Evolutionary conservation across 2,797 vertebrate genomes (phyloP).

Genomic region (Crypturellus tataupa): DNA sequence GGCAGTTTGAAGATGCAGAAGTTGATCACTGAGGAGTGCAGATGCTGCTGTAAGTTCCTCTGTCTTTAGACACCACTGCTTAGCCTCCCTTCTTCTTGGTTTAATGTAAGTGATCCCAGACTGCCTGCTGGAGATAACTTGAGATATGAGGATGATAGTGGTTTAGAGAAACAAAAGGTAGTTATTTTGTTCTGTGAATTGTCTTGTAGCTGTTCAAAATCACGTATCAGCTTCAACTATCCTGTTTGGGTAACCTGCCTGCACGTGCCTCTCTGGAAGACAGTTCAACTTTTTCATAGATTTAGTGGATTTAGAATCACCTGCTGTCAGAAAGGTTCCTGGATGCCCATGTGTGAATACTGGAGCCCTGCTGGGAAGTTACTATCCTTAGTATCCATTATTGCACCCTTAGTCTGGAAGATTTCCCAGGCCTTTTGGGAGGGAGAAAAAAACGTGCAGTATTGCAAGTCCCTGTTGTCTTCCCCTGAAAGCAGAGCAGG

Average conservation of each 20-base stretch:
- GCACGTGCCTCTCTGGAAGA: neutral
- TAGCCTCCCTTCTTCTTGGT: neutral
- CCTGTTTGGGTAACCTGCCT: rapidly evolving
- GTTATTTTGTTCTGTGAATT: neutral
- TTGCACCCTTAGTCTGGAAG: neutral
- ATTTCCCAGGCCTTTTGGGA: neutral
- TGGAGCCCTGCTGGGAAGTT: neutral
- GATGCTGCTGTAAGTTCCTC: constrained; percentile 28
- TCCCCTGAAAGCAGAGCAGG: neutral
- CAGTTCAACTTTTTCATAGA: neutral
- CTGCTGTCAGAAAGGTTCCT: neutral
- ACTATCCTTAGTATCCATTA: neutral
- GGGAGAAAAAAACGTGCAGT: neutral
- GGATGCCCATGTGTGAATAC: rapidly evolving
- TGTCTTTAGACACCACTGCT: neutral
- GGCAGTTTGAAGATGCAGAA: constrained; percentile 97
- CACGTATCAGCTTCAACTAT: neutral
- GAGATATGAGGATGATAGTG: neutral
- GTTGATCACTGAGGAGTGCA: constrained; percentile 90
- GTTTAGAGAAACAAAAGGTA: neutral
- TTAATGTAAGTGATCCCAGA: neutral
- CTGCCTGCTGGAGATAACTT: neutral
- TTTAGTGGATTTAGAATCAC: neutral
- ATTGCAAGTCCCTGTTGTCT: neutral
- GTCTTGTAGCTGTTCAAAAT: no score